These are phyloP conservation scores for Altica lythri DNA, from an alignment of 2,888 invertebrate species.

Conservation along the genomic window DNA sequence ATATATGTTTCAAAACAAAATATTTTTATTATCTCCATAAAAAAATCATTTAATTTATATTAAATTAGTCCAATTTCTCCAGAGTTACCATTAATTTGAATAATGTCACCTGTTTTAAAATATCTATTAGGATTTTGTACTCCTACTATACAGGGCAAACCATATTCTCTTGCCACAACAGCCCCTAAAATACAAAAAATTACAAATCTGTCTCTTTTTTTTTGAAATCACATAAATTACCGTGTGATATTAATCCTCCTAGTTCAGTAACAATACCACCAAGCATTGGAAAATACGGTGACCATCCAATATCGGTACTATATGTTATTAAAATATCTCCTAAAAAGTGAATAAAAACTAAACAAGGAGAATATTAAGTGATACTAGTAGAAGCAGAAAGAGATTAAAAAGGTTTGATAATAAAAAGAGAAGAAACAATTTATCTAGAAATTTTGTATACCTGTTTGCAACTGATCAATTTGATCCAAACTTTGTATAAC, in stretches of 20 bases:
- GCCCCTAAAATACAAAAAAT: constrained; percentile 65
- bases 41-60: background rate
- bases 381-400: no score
- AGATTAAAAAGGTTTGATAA: no score
- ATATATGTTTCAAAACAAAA: no score
- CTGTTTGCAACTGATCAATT: constrained; percentile 50
- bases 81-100: constrained; percentile 60
- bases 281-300: constrained; percentile 80
- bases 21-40: no score
- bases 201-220: background rate
- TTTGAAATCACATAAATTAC: constrained; percentile 53
- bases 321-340: constrained; percentile 79
- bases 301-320: constrained; percentile 84
- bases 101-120: constrained; percentile 70
- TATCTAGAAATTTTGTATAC: constrained; percentile 43
- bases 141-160: constrained; percentile 81
- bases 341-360: no score
- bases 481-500: constrained; percentile 74
- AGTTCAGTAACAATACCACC: constrained; percentile 80
- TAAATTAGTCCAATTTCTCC: constrained; percentile 52
- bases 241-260: constrained; percentile 83
- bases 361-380: no score
- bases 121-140: constrained; percentile 68
- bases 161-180: constrained; percentile 82
- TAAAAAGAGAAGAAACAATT: no score